Percentiles rank a stretch among this genome's conserved stretches.
phyloP scores from a whole-genome alignment of 1,140 invertebrate species.

The Psilanteris sp. region DNA sequence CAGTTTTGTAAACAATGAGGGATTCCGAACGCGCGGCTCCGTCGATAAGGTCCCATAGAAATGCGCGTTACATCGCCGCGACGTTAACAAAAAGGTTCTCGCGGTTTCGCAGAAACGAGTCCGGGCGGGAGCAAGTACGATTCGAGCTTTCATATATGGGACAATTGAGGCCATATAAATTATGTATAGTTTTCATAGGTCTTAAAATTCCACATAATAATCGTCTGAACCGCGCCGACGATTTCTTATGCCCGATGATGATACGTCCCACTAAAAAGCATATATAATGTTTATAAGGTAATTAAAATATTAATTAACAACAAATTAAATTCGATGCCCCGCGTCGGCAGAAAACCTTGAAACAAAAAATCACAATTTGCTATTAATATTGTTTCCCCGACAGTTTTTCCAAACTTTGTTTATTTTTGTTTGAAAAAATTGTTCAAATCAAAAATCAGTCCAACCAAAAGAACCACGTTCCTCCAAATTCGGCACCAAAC shows the following conservation, averaged over 20 bases:
- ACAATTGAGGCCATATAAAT: slow-evolving; percentile 53
- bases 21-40: slow-evolving; percentile 41
- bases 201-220: slow-evolving; percentile 47
- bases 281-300: not conserved
- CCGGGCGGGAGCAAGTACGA: slow-evolving; percentile 18
- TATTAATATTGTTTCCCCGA: no score
- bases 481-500: no score
- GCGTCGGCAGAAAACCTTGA: no score
- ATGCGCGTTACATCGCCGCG: slow-evolving; percentile 41
- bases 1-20: slow-evolving; percentile 44
- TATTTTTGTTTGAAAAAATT: no score
- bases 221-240: slow-evolving; percentile 5
- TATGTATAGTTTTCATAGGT: slow-evolving; percentile 54
- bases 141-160: slow-evolving; percentile 38
- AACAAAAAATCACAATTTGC: no score
- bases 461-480: no score
- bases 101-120: slow-evolving; percentile 43
- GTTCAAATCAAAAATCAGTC: no score
- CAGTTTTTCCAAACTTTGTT: no score
- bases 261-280: slow-evolving; percentile 5
- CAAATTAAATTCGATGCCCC: not conserved
- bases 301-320: no score
- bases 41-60: slow-evolving; percentile 62
- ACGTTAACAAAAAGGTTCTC: slow-evolving; percentile 35
- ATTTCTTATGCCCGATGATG: slow-evolving; percentile 3